Evolutionary conservation across 2,113 vertebrate genomes (phyloP).

Genomic region (Lichenostomus cassidix): DNA sequence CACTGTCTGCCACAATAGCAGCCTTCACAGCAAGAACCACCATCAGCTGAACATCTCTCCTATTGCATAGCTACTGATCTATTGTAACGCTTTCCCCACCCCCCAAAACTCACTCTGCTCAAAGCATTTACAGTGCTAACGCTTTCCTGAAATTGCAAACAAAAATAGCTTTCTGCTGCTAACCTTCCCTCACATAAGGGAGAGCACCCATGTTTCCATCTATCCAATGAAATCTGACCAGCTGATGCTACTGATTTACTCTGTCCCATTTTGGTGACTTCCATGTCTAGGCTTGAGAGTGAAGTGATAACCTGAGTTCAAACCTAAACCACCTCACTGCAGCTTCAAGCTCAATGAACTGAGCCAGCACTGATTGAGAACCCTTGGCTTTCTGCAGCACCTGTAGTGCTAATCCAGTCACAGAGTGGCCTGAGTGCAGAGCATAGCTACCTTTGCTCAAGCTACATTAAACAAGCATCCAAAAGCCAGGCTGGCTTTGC

Average conservation of each 20-base stretch:
- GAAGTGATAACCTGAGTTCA: background rate
- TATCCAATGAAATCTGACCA: background rate
- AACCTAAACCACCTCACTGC: background rate
- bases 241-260: background rate
- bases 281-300: background rate
- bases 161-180: background rate
- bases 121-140: background rate
- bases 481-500: background rate
- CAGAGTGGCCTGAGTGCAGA: background rate
- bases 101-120: background rate
- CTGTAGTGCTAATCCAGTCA: background rate
- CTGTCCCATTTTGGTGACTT: background rate
- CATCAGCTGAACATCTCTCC: background rate
- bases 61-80: background rate
- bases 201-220: background rate
- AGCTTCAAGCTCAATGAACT: background rate
- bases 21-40: background rate
- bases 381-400: background rate
- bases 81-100: background rate
- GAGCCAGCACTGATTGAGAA: rapidly evolving
- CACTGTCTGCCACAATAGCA: background rate
- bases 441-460: background rate
- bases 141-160: background rate
- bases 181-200: background rate
- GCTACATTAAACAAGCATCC: background rate